Evolutionary conservation across 2,888 invertebrate species (phyloP).

Genomic region (Halictus ligatus): DNA sequence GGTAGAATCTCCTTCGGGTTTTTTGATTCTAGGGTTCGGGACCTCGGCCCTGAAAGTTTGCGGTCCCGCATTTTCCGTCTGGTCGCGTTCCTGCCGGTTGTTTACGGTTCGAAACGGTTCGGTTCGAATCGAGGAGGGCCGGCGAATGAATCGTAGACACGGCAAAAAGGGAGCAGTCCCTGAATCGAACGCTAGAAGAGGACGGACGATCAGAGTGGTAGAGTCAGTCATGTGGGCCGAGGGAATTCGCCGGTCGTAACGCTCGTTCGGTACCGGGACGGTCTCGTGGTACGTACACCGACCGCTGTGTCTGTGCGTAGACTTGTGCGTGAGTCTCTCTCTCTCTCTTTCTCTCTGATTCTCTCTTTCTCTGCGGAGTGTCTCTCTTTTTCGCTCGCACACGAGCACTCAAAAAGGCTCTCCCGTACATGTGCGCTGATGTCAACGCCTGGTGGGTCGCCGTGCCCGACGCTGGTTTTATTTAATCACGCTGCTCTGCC

Average conservation of each 20-base stretch:
- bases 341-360: neutral
- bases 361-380: neutral
- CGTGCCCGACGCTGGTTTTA: constrained; percentile 81
- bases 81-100: neutral
- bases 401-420: constrained; percentile 41
- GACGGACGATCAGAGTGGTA: constrained; percentile 39
- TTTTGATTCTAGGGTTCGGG: neutral
- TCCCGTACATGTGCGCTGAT: constrained; percentile 72
- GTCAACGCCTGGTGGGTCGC: constrained; percentile 80
- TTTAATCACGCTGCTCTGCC: constrained; percentile 81
- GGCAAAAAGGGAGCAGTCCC: constrained; percentile 7
- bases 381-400: constrained; percentile 6
- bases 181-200: constrained; percentile 19
- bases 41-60: neutral
- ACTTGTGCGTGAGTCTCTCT: constrained; percentile 18
- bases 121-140: neutral
- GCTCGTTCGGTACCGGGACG: constrained; percentile 50
- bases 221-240: constrained; percentile 73
- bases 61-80: neutral
- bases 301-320: constrained; percentile 28
- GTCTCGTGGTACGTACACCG: constrained; percentile 53
- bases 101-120: neutral
- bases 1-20: neutral
- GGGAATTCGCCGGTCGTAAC: constrained; percentile 73
- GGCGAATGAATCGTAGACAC: neutral